phyloP scores from a whole-genome alignment of 1,140 invertebrate species.

The Solen grandis region DNA sequence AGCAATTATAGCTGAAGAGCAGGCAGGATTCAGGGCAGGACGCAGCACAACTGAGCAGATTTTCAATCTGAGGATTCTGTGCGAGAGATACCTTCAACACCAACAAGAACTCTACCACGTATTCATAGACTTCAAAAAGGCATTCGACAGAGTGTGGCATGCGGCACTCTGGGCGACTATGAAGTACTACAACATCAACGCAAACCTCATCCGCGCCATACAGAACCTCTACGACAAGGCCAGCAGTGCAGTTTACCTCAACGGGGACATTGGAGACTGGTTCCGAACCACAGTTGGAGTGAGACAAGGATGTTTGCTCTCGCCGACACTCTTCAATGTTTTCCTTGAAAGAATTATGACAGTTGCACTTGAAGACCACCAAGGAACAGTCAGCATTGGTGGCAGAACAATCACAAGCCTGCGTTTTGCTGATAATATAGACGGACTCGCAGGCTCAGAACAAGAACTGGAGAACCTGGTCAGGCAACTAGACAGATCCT shows the following conservation, averaged over 20 bases:
- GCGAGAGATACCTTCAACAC: constrained; percentile 57
- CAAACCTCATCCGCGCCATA: no score
- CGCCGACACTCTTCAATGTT: no score
- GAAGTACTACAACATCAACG: constrained; percentile 53
- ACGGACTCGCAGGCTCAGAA: no score
- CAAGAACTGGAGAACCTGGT: no score
- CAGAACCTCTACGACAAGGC: constrained; percentile 52
- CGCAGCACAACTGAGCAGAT: constrained; percentile 57
- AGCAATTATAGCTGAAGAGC: constrained; percentile 35
- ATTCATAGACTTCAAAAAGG: no score
- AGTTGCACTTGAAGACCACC: constrained; percentile 39
- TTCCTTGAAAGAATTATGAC: no score
- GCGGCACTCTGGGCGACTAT: constrained; percentile 47
- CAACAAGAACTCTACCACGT: constrained; percentile 51
- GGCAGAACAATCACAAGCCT: constrained; percentile 49
- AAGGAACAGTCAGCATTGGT: constrained; percentile 52
- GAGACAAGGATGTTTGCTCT: no score
- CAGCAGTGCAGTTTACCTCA: no score
- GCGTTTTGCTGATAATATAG: constrained; percentile 56
- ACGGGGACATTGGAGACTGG: no score
- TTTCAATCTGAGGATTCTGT: constrained; percentile 57
- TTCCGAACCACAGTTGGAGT: no score
- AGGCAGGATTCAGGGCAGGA: constrained; percentile 32
- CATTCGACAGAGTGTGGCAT: no score
- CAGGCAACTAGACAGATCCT: constrained; percentile 34